These are phyloP conservation scores for Batillaria attramentaria DNA, from an alignment of 1,140 invertebrate species.

Conservation along the genomic window DNA sequence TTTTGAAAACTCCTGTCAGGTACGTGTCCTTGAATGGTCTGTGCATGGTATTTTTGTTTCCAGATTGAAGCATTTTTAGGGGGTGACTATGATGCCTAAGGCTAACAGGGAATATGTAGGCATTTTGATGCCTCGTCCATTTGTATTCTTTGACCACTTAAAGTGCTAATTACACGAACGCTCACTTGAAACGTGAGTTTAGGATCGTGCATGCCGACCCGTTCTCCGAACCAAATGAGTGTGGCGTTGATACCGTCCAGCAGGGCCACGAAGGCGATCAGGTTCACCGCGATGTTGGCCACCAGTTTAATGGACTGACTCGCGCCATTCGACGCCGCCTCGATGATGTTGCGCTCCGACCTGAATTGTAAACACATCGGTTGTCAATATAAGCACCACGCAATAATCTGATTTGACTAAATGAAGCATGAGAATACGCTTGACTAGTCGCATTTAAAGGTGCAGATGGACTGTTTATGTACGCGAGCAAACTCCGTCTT, in stretches of 20 bases:
- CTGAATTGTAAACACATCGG: no score
- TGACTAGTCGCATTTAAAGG: no score
- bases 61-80: background rate
- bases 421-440: no score
- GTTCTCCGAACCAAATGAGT: slow-evolving; percentile 83
- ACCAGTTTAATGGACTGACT: slow-evolving; percentile 86
- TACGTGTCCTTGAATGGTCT: background rate
- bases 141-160: background rate
- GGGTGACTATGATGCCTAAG: background rate
- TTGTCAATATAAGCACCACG: no score
- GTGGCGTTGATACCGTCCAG: slow-evolving; percentile 87
- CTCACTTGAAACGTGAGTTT: slow-evolving; percentile 67
- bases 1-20: background rate
- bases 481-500: no score
- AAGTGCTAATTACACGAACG: background rate
- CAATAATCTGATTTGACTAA: no score
- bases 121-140: background rate
- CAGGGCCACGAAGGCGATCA: slow-evolving; percentile 92
- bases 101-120: background rate
- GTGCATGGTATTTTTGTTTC: no score
- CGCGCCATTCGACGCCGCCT: slow-evolving; percentile 92
- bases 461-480: no score
- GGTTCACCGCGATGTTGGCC: slow-evolving; percentile 90
- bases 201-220: slow-evolving; percentile 78
- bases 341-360: slow-evolving; percentile 85